A percentile compares a stretch with the other conserved stretches of the same genome.
Evolutionary conservation across 2,888 invertebrate species (phyloP).

Genomic region (Drosophila setosimentum): DNA sequence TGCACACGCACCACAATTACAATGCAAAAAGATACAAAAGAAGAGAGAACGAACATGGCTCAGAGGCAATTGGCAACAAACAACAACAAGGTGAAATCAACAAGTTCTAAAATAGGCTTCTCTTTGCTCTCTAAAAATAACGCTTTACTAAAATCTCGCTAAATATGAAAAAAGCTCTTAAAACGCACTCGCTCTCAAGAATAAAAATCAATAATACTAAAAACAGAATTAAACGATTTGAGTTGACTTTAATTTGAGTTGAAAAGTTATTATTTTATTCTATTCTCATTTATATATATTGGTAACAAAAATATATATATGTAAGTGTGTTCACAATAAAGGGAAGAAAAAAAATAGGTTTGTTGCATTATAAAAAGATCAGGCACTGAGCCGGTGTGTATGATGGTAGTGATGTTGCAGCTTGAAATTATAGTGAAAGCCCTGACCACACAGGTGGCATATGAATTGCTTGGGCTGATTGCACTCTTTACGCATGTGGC

Average conservation of each 20-base stretch:
- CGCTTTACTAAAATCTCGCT: slow-evolving; percentile 15
- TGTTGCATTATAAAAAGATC: slow-evolving; percentile 13
- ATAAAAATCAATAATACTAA: not conserved
- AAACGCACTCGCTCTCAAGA: slow-evolving; percentile 21
- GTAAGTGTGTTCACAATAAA: slow-evolving; percentile 17
- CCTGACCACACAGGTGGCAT: slow-evolving; percentile 79
- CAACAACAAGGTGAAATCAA: slow-evolving; percentile 32
- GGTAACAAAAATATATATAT: slow-evolving; percentile 42
- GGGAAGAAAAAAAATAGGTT: not conserved
- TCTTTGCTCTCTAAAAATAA: not conserved
- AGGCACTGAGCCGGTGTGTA: slow-evolving; percentile 50
- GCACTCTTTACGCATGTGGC: slow-evolving; percentile 86
- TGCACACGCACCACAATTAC: slow-evolving; percentile 36
- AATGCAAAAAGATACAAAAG: slow-evolving; percentile 28
- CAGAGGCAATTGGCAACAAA: slow-evolving; percentile 42
- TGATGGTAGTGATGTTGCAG: slow-evolving; percentile 75
- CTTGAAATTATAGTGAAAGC: slow-evolving; percentile 83
- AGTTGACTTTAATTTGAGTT: slow-evolving; percentile 34
- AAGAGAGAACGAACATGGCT: slow-evolving; percentile 57
- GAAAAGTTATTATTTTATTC: slow-evolving; percentile 23
- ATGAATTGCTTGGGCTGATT: slow-evolving; percentile 81
- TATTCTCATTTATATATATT: slow-evolving; percentile 5
- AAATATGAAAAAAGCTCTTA: slow-evolving; percentile 59
- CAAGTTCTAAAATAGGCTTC: slow-evolving; percentile 13
- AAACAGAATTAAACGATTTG: slow-evolving; percentile 23